Percentiles rank a stretch among this genome's conserved stretches.
Evolutionary conservation across 2,888 invertebrate species (phyloP).

Genomic region (Fragum whitleyi): DNA sequence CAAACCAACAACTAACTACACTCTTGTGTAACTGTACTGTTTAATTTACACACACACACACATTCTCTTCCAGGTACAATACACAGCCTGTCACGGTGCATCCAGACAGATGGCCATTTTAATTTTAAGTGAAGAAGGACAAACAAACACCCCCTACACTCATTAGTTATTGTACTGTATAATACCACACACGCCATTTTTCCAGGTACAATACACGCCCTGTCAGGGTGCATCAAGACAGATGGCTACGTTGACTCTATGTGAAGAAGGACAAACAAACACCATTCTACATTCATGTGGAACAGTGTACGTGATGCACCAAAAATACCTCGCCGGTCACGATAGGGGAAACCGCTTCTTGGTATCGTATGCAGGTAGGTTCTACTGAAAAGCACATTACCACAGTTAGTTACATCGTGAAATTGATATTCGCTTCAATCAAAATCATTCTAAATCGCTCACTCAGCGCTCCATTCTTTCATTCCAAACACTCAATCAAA

Average conservation of each 20-base stretch:
- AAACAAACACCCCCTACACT: constrained; percentile 60
- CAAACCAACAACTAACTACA: too few species aligned
- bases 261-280: constrained; percentile 61
- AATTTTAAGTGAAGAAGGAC: constrained; percentile 63
- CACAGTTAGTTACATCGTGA: too few species aligned
- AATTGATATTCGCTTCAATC: too few species aligned
- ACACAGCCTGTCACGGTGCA: constrained; percentile 56
- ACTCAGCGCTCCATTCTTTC: too few species aligned
- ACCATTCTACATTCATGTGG: constrained; percentile 67
- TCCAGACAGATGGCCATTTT: constrained; percentile 56
- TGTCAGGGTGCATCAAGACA: constrained; percentile 50
- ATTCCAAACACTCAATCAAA: too few species aligned
- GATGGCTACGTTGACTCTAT: constrained; percentile 62
- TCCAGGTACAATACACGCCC: constrained; percentile 64
- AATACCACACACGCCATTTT: too few species aligned
- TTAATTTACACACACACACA: too few species aligned
- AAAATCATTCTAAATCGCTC: too few species aligned
- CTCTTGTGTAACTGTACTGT: too few species aligned
- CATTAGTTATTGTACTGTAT: constrained; percentile 67
- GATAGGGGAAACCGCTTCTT: constrained; percentile 69
- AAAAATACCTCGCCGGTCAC: constrained; percentile 58
- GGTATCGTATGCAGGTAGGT: constrained; percentile 69
- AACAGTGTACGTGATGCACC: constrained; percentile 62
- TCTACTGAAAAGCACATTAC: too few species aligned
- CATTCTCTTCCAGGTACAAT: constrained; percentile 66